Base-by-base conservation (phyloP, 2,797 vertebrate species). In the Sebastes trivittatus region DNA sequence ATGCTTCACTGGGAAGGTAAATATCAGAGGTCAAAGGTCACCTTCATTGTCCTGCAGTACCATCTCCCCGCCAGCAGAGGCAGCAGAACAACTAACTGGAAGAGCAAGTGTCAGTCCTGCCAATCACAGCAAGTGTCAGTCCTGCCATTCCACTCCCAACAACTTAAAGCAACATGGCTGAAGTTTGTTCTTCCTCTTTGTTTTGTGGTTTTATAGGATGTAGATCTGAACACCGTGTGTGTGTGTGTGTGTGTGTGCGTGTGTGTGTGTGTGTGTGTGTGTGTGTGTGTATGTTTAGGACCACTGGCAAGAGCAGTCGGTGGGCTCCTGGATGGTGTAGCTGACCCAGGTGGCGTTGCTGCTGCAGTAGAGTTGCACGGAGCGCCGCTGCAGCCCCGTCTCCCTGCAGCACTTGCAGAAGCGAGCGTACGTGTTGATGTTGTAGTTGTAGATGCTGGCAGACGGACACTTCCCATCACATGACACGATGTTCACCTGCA, bases 391-490 rank as follows among this genome's bases (percentile, higher is more conserved):
- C 42, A 99, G 95, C 3, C 97, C 97, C 2, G 97, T 96, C 93
- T 99, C 98, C 2, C 97, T 92, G 94, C 98, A 99, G 94, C 98
- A 99, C 92, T 99, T 99, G 90, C 98, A 99, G 94, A 99, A 99
- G 69, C 98, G 96, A 22, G 98, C 97, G 0, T 99, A 99, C 0
- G 97, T 97, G 93, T 99, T 99, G 92, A 99, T 97, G 94, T 99
- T 99, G 95, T 99, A 99, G 95, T 99, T 99, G 94, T 99, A 99
- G 93, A 99, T 99, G 92, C 98, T 99, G 86, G 98, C 98, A 0
- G 98, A 99, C 0, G 98, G 98, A 85, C 98, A 99, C 90, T 98
- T 98, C 8, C 98, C 98, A 0, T 99, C 98, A 23, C 98, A 99
- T 0, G 98, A 99, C 88, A 99, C 97, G 0, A 99, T 98, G 92